Evolutionary conservation across 2,888 invertebrate species (phyloP), one percentile per base, ranked within the genome.

Genomic region (Lithophane leautieri): DNA sequence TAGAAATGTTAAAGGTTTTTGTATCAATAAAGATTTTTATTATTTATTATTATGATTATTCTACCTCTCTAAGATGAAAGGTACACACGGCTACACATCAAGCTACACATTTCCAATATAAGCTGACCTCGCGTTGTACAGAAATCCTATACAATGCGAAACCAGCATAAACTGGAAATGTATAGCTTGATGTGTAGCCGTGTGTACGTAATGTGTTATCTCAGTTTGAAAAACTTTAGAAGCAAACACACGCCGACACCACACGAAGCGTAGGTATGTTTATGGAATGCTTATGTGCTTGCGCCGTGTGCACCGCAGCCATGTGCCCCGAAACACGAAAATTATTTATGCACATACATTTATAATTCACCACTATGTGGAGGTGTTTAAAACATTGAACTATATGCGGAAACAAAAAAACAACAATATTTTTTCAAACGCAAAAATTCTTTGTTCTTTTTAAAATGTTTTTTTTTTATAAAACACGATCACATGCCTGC

Each of bases 401-500:
- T 34, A 7, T 3, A 50, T 1, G 22, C 44, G n/a, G 1, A 28
- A 73, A 54, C 7, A 52, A 58, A 68, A 54, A 22, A n/a, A 2
- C 8, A 47, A 25, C 2, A 40, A 65, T 22, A 14, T 47, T 72
- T 71, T 52, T 61, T 28, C 6, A 11, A 16, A 62, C 4, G 14
- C 28, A 25, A 65, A 75, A 60, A n/a, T 50, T 70, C 73, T 25
- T 50, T 0, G 8, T 50, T 22, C 22, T 22, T 50, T 73, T 83
- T 19, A 71, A 82, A 78, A 69, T 63, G 54, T 63, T 74, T 28
- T 12, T 76, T 65, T 69, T 66, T 58, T 42, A 71, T 76, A 69
- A 79, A 81, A 67, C 62, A 56, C 70, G 62, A 68, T 73, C 60
- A 47, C 66, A 62, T 69, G 52, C 47, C 50, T 75, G 65, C 61